Conservation (phyloP, 2,888 invertebrate genomes). For the Malthinus seriepunctatus region DNA sequence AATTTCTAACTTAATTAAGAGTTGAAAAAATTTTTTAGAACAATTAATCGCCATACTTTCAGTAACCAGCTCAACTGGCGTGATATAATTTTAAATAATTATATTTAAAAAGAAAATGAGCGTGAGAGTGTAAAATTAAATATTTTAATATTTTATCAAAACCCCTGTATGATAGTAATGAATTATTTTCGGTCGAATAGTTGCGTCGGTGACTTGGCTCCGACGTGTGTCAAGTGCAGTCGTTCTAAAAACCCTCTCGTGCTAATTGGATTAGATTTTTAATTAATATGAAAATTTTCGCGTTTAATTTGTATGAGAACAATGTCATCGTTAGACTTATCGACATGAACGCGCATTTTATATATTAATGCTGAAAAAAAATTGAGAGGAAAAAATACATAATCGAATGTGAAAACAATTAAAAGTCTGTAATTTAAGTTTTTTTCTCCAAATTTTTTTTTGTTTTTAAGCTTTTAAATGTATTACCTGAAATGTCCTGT, state of each 20-base stretch:
- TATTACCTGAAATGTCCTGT: slow-evolving; percentile 44
- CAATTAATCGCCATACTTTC: no score
- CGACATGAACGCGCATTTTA: slow-evolving; percentile 29
- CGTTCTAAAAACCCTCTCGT: slow-evolving; percentile 49
- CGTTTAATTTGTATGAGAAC: slow-evolving; percentile 43
- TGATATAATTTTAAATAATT: no score
- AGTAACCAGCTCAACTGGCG: no score
- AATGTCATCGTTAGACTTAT: slow-evolving; percentile 36
- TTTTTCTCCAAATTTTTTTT: slow-evolving; percentile 29
- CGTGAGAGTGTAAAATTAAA: no score
- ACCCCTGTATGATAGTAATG: slow-evolving; percentile 33
- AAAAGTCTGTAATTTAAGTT: slow-evolving; percentile 14
- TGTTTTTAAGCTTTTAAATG: slow-evolving; percentile 33
- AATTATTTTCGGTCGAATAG: slow-evolving; percentile 40
- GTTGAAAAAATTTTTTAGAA: no score
- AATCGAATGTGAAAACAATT: slow-evolving; percentile 25
- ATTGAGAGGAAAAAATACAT: slow-evolving; percentile 10
- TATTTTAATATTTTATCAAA: not conserved
- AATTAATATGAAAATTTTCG: slow-evolving; percentile 56
- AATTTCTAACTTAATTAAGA: no score
- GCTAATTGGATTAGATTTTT: slow-evolving; percentile 57
- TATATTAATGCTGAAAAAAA: slow-evolving; percentile 1
- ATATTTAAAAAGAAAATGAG: no score
- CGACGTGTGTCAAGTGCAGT: slow-evolving; percentile 56
- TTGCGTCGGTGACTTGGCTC: slow-evolving; percentile 41